phyloP scores from a whole-genome alignment of 2,888 invertebrate species.

The Cylindroiulus punctatus region DNA sequence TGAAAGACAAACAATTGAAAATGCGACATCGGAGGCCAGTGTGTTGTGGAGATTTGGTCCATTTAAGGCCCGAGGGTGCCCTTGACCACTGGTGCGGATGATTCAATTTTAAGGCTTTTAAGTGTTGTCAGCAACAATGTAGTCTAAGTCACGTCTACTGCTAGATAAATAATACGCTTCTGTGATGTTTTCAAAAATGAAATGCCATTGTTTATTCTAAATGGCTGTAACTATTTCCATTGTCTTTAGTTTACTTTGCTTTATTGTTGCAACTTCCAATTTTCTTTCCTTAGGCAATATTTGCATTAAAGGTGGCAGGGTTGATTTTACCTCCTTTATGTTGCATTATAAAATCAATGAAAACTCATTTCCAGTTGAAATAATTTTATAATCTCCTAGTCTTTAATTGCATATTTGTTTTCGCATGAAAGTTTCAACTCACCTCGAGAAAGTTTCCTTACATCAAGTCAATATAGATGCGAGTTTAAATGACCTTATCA shows the following conservation, averaged over 20 bases:
- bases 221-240: neutral
- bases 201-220: slow-evolving; percentile 4
- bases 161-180: neutral
- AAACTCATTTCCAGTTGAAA: no score
- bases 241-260: neutral
- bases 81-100: slow-evolving; percentile 16
- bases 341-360: no score
- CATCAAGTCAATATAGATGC: no score
- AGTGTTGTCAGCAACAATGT: neutral
- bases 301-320: no score
- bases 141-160: neutral
- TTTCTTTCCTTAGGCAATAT: neutral
- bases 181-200: neutral
- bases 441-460: no score
- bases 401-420: no score
- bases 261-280: neutral
- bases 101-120: neutral
- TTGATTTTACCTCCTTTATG: no score
- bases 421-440: no score
- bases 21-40: neutral
- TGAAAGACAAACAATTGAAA: neutral
- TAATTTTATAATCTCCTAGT: no score
- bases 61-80: slow-evolving; percentile 27
- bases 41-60: slow-evolving; percentile 30
- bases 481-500: no score